Conservation (phyloP, 2,797 vertebrate genomes). For the Anguilla megastoma region DNA sequence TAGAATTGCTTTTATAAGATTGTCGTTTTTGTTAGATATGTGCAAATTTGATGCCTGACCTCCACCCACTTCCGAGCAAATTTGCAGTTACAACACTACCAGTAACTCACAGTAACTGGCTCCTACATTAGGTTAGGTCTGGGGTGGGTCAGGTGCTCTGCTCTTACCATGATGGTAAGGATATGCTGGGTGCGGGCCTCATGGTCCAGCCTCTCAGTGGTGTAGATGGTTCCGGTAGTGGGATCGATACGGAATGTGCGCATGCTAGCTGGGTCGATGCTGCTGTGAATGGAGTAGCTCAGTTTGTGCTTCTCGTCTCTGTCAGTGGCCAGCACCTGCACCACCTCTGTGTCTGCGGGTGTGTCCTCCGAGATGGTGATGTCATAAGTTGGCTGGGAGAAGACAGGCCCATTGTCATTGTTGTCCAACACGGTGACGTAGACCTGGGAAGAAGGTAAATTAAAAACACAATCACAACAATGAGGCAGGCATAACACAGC, state of each 20-base stretch:
- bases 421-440: slow-evolving; percentile 90
- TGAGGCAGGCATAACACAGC: neutral
- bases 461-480: neutral
- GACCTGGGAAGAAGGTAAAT: slow-evolving; percentile 70
- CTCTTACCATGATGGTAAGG: slow-evolving; percentile 88
- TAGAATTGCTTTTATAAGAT: too few relatives aligned
- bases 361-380: slow-evolving; percentile 90
- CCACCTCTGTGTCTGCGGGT: slow-evolving; percentile 85
- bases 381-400: slow-evolving; percentile 88
- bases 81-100: too few relatives aligned
- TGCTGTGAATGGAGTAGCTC: slow-evolving; percentile 88
- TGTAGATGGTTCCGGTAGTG: slow-evolving; percentile 81
- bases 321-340: slow-evolving; percentile 89
- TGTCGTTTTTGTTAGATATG: too few relatives aligned
- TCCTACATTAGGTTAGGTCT: too few relatives aligned
- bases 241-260: slow-evolving; percentile 90
- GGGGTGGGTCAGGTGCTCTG: too few relatives aligned
- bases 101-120: neutral
- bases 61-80: too few relatives aligned
- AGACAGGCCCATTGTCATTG: slow-evolving; percentile 93
- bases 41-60: too few relatives aligned
- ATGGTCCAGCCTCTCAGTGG: slow-evolving; percentile 86
- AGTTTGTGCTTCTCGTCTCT: slow-evolving; percentile 87
- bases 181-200: slow-evolving; percentile 91
- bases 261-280: slow-evolving; percentile 86